phyloP scores from a whole-genome alignment of 1,140 invertebrate species.

The Helicoverpa zea region DNA sequence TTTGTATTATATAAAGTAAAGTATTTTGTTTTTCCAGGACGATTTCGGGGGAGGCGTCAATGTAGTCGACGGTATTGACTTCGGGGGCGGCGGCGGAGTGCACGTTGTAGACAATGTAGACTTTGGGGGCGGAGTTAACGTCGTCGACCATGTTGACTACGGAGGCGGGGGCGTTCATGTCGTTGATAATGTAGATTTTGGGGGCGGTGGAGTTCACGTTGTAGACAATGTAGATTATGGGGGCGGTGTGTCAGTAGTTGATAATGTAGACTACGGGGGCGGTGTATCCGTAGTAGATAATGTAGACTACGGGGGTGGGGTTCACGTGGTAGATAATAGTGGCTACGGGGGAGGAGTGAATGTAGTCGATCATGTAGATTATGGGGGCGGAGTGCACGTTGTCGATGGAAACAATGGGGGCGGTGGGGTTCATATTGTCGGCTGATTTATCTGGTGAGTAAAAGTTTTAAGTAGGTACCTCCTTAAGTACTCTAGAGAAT shows the following conservation, averaged over 20 bases:
- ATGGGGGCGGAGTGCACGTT: not conserved
- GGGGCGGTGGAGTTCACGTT: slow-evolving; percentile 48
- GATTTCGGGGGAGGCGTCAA: not conserved
- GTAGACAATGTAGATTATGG: slow-evolving; percentile 45
- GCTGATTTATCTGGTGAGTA: not conserved
- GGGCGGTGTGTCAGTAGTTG: slow-evolving; percentile 54
- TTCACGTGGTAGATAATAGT: not conserved
- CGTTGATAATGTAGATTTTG: not conserved
- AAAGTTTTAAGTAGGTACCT: too few relatives aligned
- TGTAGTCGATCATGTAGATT: not conserved
- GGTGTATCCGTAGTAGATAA: slow-evolving; percentile 51
- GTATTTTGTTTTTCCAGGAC: too few relatives aligned
- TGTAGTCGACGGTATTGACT: not conserved
- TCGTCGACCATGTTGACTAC: not conserved
- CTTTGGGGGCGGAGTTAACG: slow-evolving; percentile 46
- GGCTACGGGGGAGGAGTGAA: not conserved
- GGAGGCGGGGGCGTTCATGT: not conserved
- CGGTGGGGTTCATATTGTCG: not conserved
- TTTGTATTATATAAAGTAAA: too few relatives aligned
- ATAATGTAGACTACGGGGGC: not conserved
- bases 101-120: slow-evolving; percentile 47
- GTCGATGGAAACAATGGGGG: not conserved
- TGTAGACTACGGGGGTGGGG: not conserved
- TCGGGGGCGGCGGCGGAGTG: slow-evolving; percentile 41
- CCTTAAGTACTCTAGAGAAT: too few relatives aligned